Evolutionary conservation across 2,888 invertebrate species (phyloP), one percentile per base, ranked within the genome.

Genomic region (Thalpophila matura): DNA sequence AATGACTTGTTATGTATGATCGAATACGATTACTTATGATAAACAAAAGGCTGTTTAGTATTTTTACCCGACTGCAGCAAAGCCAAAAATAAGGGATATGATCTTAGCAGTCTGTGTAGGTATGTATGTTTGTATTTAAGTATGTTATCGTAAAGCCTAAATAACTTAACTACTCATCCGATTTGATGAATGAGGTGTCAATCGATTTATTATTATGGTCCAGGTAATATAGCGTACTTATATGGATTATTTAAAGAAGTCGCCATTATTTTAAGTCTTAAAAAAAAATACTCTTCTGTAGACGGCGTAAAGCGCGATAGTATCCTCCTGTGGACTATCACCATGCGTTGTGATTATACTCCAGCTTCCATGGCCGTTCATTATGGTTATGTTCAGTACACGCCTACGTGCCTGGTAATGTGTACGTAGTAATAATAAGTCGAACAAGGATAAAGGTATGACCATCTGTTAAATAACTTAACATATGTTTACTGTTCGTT

Each of bases 391-490:
- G n/a, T 22, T 22, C 6, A 18, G 16, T 31, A 20, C 3, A 18
- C n/a, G 7, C 12, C 24, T 20, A 18, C 12, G 5, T 40, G 27
- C 10, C 37, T n/a, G 6, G 37, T 33, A 38, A 54, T 38, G 20
- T 55, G 14, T 35, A 27, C 18, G 24, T 46, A 37, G 31, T 51
- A 16, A 33, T 43, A 43, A 46, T 20, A 40, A 16, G 4, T n/a
- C 14, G 16, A 63, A 57, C 27, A 18, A 20, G 49, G 26, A 47
- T 18, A n/a, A n/a, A n/a, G n/a, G n/a, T n/a, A 14, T 14, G 12
- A 31, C 16, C 66, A 46, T 54, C 29, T 59, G 54, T 66, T 66
- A 14, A 22, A 27, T 45, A 27, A 31, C 38, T 22, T 22, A 45
- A 24, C 65, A 64, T 64, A 16, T 67, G 54, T 38, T 55, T 7